Percentiles rank a stretch among this genome's conserved stretches.
These are phyloP conservation scores for Suncus etruscus DNA, from an alignment of 2,113 vertebrate genomes.

Conservation along the genomic window DNA sequence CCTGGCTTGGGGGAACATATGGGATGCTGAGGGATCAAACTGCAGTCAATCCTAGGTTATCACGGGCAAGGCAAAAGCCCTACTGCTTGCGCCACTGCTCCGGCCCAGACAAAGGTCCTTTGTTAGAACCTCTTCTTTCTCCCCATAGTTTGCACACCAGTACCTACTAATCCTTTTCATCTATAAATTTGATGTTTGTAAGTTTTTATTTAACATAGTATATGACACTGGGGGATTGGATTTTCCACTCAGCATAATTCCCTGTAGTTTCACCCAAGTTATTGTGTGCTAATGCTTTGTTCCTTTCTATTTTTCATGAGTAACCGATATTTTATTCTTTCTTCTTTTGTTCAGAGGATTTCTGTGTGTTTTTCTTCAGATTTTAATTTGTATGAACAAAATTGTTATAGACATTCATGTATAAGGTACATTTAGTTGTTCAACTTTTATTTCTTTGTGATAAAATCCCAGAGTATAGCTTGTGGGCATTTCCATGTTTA, in stretches of 20 bases:
- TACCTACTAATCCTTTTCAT: no score
- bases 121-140: no score
- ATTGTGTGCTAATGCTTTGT: neutral
- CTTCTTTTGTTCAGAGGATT: neutral
- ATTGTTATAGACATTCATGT: neutral
- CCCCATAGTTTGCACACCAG: no score
- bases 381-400: constrained; percentile 6
- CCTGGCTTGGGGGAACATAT: no score
- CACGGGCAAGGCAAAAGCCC: no score
- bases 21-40: no score
- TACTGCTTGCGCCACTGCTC: no score
- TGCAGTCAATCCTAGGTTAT: no score
- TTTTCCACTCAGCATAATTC: neutral
- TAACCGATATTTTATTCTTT: neutral
- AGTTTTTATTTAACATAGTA: no score
- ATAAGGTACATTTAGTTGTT: neutral
- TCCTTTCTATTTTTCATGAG: neutral
- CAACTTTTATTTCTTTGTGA: constrained; percentile 1
- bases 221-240: no score
- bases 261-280: neutral
- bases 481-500: neutral
- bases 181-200: no score
- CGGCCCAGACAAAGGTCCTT: no score
- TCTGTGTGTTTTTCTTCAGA: neutral
- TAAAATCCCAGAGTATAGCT: neutral